Percentiles rank a stretch among this genome's conserved stretches.
phyloP scores from a whole-genome alignment of 2,113 vertebrate genomes.

The Cinclus cinclus region DNA sequence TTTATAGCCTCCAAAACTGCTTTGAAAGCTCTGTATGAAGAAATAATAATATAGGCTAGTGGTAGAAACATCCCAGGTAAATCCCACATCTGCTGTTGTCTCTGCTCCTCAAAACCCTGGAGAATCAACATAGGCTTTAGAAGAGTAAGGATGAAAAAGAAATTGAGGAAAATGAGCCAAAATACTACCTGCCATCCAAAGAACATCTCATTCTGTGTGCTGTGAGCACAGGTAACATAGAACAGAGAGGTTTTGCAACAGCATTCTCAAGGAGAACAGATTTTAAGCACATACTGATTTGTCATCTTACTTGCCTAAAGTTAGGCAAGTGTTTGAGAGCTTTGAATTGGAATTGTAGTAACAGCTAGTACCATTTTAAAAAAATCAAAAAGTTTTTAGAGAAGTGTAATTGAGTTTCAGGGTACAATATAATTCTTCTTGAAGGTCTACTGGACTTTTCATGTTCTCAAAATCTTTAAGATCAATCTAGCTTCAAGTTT shows the following conservation, averaged over 20 bases:
- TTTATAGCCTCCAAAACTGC: not conserved
- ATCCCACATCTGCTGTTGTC: not conserved
- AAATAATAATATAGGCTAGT: not conserved
- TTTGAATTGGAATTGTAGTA: not conserved
- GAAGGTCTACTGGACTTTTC: not conserved
- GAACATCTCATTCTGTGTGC: not conserved
- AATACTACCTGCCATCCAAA: not conserved
- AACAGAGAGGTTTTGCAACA: not conserved
- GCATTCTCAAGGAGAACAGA: not conserved
- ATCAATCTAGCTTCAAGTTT: not conserved
- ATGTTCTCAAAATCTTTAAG: not conserved
- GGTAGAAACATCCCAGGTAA: not conserved
- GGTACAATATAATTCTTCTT: not conserved
- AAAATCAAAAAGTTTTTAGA: not conserved
- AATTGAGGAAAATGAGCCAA: not conserved
- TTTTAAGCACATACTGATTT: not conserved
- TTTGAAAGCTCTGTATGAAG: not conserved
- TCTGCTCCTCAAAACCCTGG: not conserved
- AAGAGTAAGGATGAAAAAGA: not conserved
- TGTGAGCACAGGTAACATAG: not conserved
- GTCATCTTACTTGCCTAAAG: not conserved
- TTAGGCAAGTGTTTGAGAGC: not conserved
- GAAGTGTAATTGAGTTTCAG: not conserved
- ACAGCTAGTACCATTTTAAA: not conserved
- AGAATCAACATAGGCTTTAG: not conserved